These are phyloP conservation scores for Heterodera schachtii DNA, from an alignment of 1,140 invertebrate genomes.

Conservation along the genomic window DNA sequence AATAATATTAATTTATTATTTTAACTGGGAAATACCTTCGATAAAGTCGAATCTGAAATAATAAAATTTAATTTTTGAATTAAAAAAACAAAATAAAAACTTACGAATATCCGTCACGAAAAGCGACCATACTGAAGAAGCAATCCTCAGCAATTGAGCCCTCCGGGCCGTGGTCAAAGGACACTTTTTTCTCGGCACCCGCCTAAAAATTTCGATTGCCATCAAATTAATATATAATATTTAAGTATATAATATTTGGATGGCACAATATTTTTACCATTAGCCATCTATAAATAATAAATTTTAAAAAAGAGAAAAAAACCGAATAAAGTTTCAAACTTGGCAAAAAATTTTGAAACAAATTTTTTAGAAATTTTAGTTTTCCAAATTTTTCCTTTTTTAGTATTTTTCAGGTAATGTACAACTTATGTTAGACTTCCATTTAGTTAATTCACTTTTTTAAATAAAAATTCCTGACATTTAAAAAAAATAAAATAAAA, in stretches of 20 bases:
- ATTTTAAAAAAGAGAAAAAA: too few species aligned
- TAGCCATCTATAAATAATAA: too few species aligned
- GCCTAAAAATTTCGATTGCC: constrained; percentile 73
- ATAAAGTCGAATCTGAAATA: constrained; percentile 78
- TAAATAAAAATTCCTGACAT: too few species aligned
- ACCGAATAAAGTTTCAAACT: too few species aligned
- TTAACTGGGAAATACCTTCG: constrained; percentile 72
- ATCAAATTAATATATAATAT: too few species aligned
- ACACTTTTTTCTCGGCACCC: constrained; percentile 82
- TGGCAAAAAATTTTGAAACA: neutral
- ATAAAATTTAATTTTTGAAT: neutral
- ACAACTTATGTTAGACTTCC: neutral
- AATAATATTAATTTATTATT: constrained; percentile 31
- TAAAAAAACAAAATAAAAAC: neutral
- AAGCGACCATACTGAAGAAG: constrained; percentile 89
- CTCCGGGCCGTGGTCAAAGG: constrained; percentile 91
- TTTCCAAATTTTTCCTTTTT: neutral
- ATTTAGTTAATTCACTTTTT: too few species aligned
- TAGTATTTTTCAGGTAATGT: neutral
- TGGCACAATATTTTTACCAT: too few species aligned
- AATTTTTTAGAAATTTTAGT: too few species aligned
- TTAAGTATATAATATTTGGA: too few species aligned
- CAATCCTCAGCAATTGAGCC: constrained; percentile 96
- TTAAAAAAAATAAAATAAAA: too few species aligned
- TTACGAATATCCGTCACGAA: constrained; percentile 66